These are phyloP conservation scores for Eudemis profundana DNA, from an alignment of 2,888 invertebrate species.

Conservation along the genomic window DNA sequence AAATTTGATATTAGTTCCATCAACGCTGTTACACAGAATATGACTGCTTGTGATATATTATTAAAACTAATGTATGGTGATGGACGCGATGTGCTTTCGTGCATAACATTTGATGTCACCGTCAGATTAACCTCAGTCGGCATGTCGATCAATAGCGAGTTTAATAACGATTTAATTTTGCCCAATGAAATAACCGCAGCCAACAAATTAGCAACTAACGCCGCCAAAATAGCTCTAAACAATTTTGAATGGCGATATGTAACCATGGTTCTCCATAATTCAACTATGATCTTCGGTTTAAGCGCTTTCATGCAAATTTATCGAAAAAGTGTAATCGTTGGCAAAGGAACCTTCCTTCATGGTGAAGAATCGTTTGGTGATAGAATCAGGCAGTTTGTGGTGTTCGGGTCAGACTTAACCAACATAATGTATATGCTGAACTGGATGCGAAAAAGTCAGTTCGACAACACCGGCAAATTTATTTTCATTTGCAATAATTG, in stretches of 20 bases:
- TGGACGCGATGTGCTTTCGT: conserved; percentile 38
- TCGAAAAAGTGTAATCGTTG: conserved; percentile 60
- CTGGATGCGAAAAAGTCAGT: conserved; percentile 57
- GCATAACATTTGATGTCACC: conserved; percentile 45
- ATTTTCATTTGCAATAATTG: conserved; percentile 70
- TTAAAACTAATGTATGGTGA: conserved; percentile 36
- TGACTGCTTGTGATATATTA: conserved; percentile 17
- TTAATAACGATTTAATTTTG: conserved; percentile 43
- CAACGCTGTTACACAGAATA: conserved; percentile 10
- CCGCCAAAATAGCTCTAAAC: conserved; percentile 63
- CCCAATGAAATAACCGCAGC: conserved; percentile 38
- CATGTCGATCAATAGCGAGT: conserved; percentile 45
- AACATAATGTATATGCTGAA: conserved; percentile 57
- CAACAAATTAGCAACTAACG: conserved; percentile 59
- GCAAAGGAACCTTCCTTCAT: conserved; percentile 54
- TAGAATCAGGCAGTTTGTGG: conserved; percentile 58
- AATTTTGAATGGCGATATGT: conserved; percentile 68
- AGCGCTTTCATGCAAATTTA: conserved; percentile 63
- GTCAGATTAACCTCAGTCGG: conserved; percentile 42
- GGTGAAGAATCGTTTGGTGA: conserved; percentile 45
- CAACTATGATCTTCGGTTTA: conserved; percentile 58
- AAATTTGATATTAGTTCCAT: conserved; percentile 24
- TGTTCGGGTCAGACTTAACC: conserved; percentile 60
- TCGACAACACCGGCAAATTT: conserved; percentile 68
- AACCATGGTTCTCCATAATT: conserved; percentile 67